Evolutionary conservation across 2,113 vertebrate species (phyloP), one percentile per base, ranked within the genome.

Genomic region (Leucopsar rothschildi): DNA sequence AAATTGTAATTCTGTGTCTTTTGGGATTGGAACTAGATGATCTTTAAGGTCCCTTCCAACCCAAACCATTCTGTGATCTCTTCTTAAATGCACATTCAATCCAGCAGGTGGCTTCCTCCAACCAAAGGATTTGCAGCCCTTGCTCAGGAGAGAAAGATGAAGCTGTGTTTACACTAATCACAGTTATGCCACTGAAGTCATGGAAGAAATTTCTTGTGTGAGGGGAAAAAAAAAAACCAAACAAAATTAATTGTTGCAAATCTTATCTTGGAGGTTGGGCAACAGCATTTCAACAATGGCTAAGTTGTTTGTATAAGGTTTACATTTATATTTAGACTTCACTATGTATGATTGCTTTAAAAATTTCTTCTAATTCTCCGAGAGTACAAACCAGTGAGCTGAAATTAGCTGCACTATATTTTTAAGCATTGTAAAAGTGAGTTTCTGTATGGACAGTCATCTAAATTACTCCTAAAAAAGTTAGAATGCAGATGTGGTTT

Each of bases 61-160:
- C 9, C 21, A 69, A 27, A 42, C 21, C 40, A 6, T 69, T 76
- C 70, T 61, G 47, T 35, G 29, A 15, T 85, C 35, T 71, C 2
- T 0, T 72, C 8, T 35, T 44, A 72, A 79, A 70, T 87, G 23
- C 35, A 2, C 70, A 27, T 80, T 93, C 59, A 80, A 73, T 92
- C 93, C 94, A 96, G 90, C 64, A 96, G 93, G 19, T 95, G 91
- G 94, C 94, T 95, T 77, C 82, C 87, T 91, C 21, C 28, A 66
- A 11, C 55, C 47, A 52, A 72, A 80, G 33, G 28, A 44, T 86
- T 87, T 91, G 55, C 28, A 79, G 59, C 42, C 45, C 8, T 82
- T 86, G 55, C 29, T 79, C 50, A 65, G 45, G 37, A 76, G 65
- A 53, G 57, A 68, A 71, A 4, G 20, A 9, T 64, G 16, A 69